phyloP scores from a whole-genome alignment of 1,140 invertebrate species.

The Asbolus verrucosus region DNA sequence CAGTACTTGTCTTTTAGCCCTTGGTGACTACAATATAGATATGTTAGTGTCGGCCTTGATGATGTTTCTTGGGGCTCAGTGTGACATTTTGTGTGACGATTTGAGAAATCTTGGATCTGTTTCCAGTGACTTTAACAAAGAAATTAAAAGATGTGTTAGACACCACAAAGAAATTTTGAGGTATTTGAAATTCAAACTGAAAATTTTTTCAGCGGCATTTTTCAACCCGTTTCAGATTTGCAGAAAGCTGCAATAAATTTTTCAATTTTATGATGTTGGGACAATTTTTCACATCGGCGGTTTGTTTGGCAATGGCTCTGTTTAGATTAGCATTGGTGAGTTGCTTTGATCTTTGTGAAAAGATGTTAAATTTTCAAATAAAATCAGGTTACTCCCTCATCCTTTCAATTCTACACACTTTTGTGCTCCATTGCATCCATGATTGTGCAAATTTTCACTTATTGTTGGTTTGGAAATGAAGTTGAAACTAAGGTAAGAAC shows the following conservation, averaged over 20 bases:
- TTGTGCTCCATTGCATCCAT: not conserved
- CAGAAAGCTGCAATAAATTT: not conserved
- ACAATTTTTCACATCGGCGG: not conserved
- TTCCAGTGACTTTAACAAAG: not conserved
- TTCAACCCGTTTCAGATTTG: not conserved
- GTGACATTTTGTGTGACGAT: not conserved
- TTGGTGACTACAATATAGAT: not conserved
- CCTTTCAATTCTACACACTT: not conserved
- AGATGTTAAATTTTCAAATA: too few species aligned
- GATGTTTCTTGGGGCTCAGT: not conserved
- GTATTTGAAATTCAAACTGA: not conserved
- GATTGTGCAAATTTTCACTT: not conserved
- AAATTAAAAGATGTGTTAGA: not conserved
- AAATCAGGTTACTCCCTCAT: not conserved
- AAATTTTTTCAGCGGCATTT: too few species aligned
- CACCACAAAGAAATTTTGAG: not conserved
- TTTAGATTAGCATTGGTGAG: not conserved
- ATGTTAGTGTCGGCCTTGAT: not conserved
- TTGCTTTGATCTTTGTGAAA: too few species aligned
- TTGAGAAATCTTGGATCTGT: not conserved
- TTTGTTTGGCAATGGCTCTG: not conserved
- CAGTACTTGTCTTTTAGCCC: not conserved
- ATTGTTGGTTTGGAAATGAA: not conserved
- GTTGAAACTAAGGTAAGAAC: not conserved
- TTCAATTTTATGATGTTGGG: not conserved